Percentiles rank a stretch among this genome's conserved stretches.
Conservation (phyloP, 1,140 invertebrate genomes). For the Ptiloglossa arizonensis region DNA sequence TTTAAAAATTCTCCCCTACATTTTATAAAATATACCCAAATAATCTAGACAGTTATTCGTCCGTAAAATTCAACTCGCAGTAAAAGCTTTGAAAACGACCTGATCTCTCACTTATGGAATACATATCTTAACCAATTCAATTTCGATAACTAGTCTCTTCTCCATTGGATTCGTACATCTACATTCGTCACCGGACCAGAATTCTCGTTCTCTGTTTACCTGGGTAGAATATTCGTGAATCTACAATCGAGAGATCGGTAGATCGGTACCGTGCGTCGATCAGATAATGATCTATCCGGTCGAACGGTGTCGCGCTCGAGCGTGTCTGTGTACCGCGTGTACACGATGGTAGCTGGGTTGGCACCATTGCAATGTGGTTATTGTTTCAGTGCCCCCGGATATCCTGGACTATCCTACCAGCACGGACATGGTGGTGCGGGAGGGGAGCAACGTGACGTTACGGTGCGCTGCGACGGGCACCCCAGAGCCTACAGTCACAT, state of each 20-base stretch:
- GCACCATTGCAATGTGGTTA: conserved; percentile 47
- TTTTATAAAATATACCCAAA: no score
- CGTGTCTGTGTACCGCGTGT: conserved; percentile 25
- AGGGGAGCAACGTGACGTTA: conserved; percentile 92
- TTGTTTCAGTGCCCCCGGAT: conserved; percentile 92
- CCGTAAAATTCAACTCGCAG: no score
- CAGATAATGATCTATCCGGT: conserved; percentile 60
- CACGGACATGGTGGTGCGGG: conserved; percentile 92
- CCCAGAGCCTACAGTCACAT: conserved; percentile 91
- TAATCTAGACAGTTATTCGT: no score
- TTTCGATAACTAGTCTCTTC: no score
- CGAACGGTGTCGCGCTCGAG: conserved; percentile 29
- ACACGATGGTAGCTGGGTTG: conserved; percentile 28
- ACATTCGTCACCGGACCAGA: conserved; percentile 23
- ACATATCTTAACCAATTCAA: no score
- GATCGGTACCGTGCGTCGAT: conserved; percentile 4
- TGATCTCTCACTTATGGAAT: no score
- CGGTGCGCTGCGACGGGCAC: conserved; percentile 93
- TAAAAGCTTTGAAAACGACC: no score
- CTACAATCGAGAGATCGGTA: conserved; percentile 13
- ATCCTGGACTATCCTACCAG: conserved; percentile 93
- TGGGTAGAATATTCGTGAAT: conserved; percentile 54
- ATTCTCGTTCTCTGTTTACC: conserved; percentile 1
- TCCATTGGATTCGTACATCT: conserved; percentile 46
- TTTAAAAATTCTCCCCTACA: no score